Base-by-base conservation (phyloP, 2,888 invertebrate genomes). In the Tyria jacobaeae region DNA sequence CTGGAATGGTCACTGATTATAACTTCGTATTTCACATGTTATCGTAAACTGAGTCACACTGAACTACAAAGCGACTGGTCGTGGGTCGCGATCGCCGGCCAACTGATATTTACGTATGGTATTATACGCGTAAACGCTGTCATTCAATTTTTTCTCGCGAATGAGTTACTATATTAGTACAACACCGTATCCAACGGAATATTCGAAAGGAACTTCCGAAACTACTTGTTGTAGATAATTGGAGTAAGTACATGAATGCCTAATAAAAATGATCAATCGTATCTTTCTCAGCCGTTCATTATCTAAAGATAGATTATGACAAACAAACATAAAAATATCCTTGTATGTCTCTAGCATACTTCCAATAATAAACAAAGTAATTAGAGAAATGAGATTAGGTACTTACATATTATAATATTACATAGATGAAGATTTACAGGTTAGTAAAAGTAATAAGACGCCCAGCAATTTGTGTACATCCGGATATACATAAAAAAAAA, bases 61-160 rank as follows among this genome's bases (percentile, higher is more conserved):
- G 27, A 27, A 17, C 25, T 9, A 24, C 35, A 24, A 25, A 55
- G 50, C 64, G 64, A 66, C 68, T 66, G 72, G 61, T 57, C 66
- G 61, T 60, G 55, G 63, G 41, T 53, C 66, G 55, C 64, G 62
- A 34, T 69, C 70, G 56, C 54, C 44, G 21, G 21, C 4, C 4
- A 21, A 44, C 44, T 44, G 44, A 44, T 44, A 44, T 44, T 21
- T 12, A 31, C 27, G 27, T 2, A 7, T 10, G 10, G 21, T 44
- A 21, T 44, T 4, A 7, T 12, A 44, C 44, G 44, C 44, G 52
- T 64, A 53, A 49, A 54, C 61, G 62, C 65, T 67, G 68, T 76
- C 68, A 72, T 70, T 64, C 57, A 62, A 62, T 71, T 63, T 66
- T 68, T 68, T 66, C 56, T 71, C 68, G 65, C 61, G 69, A 70